Percentiles rank a stretch among this genome's conserved stretches.
phyloP scores from a whole-genome alignment of 2,113 vertebrate genomes.

The Brachypodius melanocephalos region DNA sequence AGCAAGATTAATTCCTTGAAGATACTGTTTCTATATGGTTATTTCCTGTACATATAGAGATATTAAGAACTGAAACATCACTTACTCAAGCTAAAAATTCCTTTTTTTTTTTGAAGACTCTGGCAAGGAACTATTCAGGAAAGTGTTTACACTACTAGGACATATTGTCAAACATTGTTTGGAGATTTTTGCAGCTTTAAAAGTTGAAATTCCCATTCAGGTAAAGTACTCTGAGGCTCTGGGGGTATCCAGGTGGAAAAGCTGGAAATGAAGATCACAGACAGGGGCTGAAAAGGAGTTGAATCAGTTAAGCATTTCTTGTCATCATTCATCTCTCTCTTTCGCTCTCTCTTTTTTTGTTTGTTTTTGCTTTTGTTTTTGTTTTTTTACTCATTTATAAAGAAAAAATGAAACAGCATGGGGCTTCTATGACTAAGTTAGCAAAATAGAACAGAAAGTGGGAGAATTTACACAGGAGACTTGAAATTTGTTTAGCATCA shows the following conservation, averaged over 20 bases:
- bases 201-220: background rate
- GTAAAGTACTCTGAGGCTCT: background rate
- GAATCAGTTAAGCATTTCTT: background rate
- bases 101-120: background rate
- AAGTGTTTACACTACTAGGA: background rate
- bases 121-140: background rate
- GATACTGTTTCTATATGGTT: background rate
- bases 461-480: background rate
- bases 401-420: background rate
- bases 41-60: background rate
- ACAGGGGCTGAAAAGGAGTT: background rate
- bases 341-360: too few relatives aligned
- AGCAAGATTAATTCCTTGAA: background rate
- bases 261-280: background rate
- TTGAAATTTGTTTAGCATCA: background rate
- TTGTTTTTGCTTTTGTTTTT: background rate
- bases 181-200: background rate
- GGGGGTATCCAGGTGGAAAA: background rate
- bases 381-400: background rate
- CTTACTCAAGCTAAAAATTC: background rate
- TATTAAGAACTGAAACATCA: background rate
- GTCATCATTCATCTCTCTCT: background rate
- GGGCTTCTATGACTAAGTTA: background rate
- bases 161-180: background rate
- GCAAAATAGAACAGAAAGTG: slow-evolving; percentile 4